Evolutionary conservation across 2,888 invertebrate species (phyloP), one percentile per base, ranked within the genome.

Genomic region (Ennomos erosarius): DNA sequence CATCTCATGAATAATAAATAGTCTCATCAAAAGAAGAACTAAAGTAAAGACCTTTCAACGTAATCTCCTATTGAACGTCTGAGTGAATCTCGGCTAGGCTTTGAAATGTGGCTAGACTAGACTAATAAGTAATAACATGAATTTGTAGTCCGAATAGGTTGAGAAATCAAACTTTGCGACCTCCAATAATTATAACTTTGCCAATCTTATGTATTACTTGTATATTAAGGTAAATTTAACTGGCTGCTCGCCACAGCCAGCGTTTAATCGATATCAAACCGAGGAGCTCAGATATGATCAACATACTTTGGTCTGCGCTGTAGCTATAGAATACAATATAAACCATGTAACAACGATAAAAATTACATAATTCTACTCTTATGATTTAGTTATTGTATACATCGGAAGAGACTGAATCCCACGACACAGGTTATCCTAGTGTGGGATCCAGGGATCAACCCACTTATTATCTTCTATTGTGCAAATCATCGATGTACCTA

Each of bases 151-250:
- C 9, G 26, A 60, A 51, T 36, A 46, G 34, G 51, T 37, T 59
- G 42, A 48, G 42, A 47, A 55, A 59, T 60, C 56, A 58, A 55
- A 57, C 56, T 62, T 55, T 47, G 43, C 54, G 57, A 40, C 36
- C 26, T 26, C 42, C 53, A 49, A 48, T 61, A 62, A 62, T 62
- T 66, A 66, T 59, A 61, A 66, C 54, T 66, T 63, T 33, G 56
- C 40, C 42, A 44, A 43, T 58, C 35, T 54, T 56, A 56, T 59
- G 55, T 54, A 54, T 53, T 38, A 49, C 12, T 13, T 34, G 47
- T 48, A 48, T 53, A 51, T 57, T 57, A 46, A 47, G 47, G 36
- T 16, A n/a, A 9, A 36, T 36, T 36, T 36, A 36, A 9, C 9
- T 8, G 13, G 10, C 16, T 26, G 26, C 26, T 4, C 26, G 26